A percentile compares a stretch with the other conserved stretches of the same genome.
Conservation (phyloP, 1,140 invertebrate species). For the Drosophila ananassae region DNA sequence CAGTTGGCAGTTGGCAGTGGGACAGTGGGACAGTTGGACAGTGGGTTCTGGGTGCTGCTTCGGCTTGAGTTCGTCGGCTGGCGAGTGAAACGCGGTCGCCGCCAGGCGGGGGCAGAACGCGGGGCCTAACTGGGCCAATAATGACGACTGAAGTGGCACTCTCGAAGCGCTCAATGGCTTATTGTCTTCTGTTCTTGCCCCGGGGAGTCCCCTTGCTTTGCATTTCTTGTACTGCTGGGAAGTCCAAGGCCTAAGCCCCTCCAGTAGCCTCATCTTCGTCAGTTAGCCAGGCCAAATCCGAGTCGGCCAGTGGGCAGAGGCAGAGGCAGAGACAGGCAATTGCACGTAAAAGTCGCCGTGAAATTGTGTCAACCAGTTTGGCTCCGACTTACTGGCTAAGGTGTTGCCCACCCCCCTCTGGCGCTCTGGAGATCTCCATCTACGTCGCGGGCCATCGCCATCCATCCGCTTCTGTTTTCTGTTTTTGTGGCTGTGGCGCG, state of each 20-base stretch:
- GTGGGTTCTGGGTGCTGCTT: neutral
- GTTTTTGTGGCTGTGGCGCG: neutral
- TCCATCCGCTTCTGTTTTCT: conserved; percentile 20
- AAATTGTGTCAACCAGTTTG: conserved; percentile 81
- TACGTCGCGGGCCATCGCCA: conserved; percentile 13
- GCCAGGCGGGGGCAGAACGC: conserved; percentile 23
- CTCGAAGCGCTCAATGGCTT: neutral
- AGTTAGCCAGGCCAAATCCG: conserved; percentile 14
- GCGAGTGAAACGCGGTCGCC: conserved; percentile 32
- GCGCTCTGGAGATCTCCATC: conserved; percentile 23
- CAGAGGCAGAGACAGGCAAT: conserved; percentile 31
- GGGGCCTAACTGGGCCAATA: conserved; percentile 46
- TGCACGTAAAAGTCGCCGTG: conserved; percentile 74
- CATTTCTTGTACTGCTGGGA: neutral
- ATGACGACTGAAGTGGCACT: conserved; percentile 15
- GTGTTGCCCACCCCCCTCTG: neutral
- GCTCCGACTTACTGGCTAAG: conserved; percentile 20
- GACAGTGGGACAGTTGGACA: neutral
- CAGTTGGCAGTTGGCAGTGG: neutral
- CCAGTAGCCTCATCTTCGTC: neutral
- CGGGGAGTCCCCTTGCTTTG: neutral
- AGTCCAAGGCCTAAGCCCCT: neutral
- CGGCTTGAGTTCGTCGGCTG: neutral
- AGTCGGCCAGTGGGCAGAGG: conserved; percentile 4
- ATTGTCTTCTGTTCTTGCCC: too few species aligned